Percentiles rank a stretch among this genome's conserved stretches.
Evolutionary conservation across 1,140 invertebrate species (phyloP).

Genomic region (Lamellibrachia luymesi): DNA sequence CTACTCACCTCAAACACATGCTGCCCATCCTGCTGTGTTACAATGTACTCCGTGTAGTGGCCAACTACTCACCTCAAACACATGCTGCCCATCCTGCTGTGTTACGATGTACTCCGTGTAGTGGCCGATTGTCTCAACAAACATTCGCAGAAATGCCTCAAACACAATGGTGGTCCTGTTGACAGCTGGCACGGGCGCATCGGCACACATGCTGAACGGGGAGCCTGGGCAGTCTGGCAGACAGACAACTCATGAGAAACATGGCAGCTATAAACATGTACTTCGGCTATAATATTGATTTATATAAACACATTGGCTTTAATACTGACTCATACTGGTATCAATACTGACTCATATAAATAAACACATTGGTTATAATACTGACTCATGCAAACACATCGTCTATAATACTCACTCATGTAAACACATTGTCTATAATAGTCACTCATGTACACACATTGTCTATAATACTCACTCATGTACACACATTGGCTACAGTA

Average conservation of each 20-base stretch:
- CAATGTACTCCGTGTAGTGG: not conserved
- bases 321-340: too few species aligned
- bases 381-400: too few species aligned
- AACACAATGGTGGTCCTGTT: slow-evolving; percentile 65
- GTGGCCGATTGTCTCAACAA: slow-evolving; percentile 67
- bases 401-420: too few species aligned
- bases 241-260: not conserved
- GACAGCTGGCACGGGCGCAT: not conserved
- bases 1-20: not conserved
- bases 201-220: not conserved
- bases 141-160: slow-evolving; percentile 69
- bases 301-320: not conserved
- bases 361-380: too few species aligned
- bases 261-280: not conserved
- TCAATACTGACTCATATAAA: too few species aligned
- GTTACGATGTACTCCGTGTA: slow-evolving; percentile 61
- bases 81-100: slow-evolving; percentile 57
- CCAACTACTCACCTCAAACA: slow-evolving; percentile 62
- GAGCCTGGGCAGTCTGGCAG: not conserved
- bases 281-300: not conserved
- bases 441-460: too few species aligned
- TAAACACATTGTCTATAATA: too few species aligned
- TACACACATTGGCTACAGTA: too few species aligned
- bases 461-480: too few species aligned
- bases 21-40: not conserved